Percentiles rank a stretch among this genome's conserved stretches.
These are phyloP conservation scores for Pyralis farinalis DNA, from an alignment of 2,888 invertebrate genomes.

Conservation along the genomic window DNA sequence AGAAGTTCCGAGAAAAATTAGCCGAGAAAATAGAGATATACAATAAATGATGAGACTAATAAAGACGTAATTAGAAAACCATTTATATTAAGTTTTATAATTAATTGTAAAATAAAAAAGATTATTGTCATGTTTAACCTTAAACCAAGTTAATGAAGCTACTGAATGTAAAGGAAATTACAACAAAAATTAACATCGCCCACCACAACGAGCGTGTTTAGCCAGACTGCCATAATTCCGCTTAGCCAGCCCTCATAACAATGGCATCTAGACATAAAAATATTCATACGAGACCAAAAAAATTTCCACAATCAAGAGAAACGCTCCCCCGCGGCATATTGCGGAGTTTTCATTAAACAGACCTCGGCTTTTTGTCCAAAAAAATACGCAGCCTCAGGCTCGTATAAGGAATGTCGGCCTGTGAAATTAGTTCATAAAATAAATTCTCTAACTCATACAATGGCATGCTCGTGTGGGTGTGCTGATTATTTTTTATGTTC, in stretches of 20 bases:
- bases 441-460: slow-evolving; percentile 50
- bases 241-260: background rate
- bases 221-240: too few species aligned
- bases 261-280: slow-evolving; percentile 38
- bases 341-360: slow-evolving; percentile 77
- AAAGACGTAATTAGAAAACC: too few species aligned
- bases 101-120: too few species aligned
- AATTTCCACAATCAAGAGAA: slow-evolving; percentile 68
- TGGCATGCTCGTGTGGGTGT: slow-evolving; percentile 33
- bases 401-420: slow-evolving; percentile 72
- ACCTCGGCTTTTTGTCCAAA: slow-evolving; percentile 60
- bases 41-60: too few species aligned
- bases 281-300: slow-evolving; percentile 62
- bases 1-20: too few species aligned
- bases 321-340: slow-evolving; percentile 68
- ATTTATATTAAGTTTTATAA: too few species aligned
- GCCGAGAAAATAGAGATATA: too few species aligned
- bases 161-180: slow-evolving; percentile 6
- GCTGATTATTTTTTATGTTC: slow-evolving; percentile 28
- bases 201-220: too few species aligned
- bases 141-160: background rate
- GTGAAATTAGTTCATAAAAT: slow-evolving; percentile 76
- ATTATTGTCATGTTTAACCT: too few species aligned
- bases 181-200: slow-evolving; percentile 10
- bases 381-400: slow-evolving; percentile 54